Percentiles rank a stretch among this genome's conserved stretches.
Evolutionary conservation across 2,888 invertebrate species (phyloP).

Genomic region (Deilephila porcellus): DNA sequence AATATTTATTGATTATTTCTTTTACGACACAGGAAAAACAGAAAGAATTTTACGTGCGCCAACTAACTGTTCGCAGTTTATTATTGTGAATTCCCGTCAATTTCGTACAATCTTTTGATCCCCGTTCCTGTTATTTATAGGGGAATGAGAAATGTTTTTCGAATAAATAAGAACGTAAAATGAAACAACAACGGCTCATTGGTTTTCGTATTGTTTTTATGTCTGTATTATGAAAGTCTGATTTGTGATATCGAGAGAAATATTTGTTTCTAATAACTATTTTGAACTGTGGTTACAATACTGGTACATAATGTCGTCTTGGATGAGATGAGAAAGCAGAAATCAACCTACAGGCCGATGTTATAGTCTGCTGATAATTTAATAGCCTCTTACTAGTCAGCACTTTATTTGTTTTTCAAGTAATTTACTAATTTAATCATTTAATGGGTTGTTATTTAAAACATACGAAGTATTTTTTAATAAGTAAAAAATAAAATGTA

Average conservation of each 20-base stretch:
- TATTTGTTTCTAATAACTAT: neutral
- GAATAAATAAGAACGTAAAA: neutral
- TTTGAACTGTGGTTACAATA: neutral
- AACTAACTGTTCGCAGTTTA: neutral
- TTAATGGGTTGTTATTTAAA: no score
- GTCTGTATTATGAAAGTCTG: neutral
- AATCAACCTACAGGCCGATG: no score
- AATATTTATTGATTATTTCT: constrained; percentile 49
- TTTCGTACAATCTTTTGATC: constrained; percentile 18
- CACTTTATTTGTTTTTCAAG: no score
- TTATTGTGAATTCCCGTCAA: constrained; percentile 5
- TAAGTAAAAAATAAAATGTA: no score
- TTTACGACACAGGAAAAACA: neutral
- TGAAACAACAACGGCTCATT: neutral
- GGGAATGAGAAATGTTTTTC: constrained; percentile 10
- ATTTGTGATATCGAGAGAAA: neutral
- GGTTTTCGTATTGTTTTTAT: neutral
- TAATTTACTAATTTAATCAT: no score
- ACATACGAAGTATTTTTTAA: neutral
- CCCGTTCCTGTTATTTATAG: neutral
- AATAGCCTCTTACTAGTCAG: no score
- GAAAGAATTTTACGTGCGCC: neutral
- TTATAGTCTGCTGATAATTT: neutral
- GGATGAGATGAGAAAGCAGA: no score
- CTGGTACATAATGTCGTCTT: no score